A percentile compares a stretch with the other conserved stretches of the same genome.
phyloP scores from a whole-genome alignment of 35 echinoderm and acorn worm species.

The Heliocidaris erythrogramma region DNA sequence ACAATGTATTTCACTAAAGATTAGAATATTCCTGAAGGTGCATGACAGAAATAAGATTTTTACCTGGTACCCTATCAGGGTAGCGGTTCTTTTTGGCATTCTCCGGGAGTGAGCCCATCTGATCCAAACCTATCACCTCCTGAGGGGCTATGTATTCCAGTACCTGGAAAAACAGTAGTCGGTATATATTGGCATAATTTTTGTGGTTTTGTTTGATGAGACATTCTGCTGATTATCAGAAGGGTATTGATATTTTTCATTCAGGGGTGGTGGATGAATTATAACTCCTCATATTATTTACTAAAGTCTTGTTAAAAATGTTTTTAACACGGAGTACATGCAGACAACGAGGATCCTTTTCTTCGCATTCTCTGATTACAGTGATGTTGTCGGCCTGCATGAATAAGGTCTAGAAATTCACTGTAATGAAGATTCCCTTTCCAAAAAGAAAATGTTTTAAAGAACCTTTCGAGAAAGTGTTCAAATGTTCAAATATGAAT shows the following conservation, averaged over 20 bases:
- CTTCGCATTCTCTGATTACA: too few species aligned
- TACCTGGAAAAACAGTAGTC: not conserved
- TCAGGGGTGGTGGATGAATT: too few species aligned
- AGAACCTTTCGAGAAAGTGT: too few species aligned
- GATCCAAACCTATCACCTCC: not conserved
- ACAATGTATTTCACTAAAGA: not conserved
- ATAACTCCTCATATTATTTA: too few species aligned
- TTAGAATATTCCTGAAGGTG: not conserved
- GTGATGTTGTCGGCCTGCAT: too few species aligned
- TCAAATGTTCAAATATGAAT: not conserved
- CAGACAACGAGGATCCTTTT: too few species aligned
- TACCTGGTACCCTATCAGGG: conserved; percentile 14
- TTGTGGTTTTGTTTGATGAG: not conserved
- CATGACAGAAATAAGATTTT: not conserved
- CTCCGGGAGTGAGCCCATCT: not conserved
- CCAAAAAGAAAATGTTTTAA: too few species aligned
- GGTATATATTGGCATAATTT: not conserved
- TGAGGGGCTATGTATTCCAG: not conserved
- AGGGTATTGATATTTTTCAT: too few species aligned
- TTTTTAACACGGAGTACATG: too few species aligned
- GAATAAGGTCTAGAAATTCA: too few species aligned
- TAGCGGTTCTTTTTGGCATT: not conserved
- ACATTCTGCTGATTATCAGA: not conserved
- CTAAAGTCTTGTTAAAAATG: too few species aligned
- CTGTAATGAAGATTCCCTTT: too few species aligned